Evolutionary conservation across 2,888 invertebrate species (phyloP), one percentile per base, ranked within the genome.

Genomic region (Mylabris sibirica): DNA sequence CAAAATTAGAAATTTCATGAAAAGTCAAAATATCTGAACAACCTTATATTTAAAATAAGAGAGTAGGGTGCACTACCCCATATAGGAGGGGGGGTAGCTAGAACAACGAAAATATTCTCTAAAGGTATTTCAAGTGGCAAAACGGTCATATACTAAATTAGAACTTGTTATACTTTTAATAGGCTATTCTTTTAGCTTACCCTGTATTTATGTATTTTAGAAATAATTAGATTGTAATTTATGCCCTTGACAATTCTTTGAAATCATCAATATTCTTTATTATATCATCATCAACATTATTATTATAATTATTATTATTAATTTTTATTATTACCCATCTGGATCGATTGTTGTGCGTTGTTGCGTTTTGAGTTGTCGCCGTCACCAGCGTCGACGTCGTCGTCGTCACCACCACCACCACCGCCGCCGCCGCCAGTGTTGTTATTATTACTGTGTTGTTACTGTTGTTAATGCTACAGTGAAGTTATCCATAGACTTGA

Each of bases 361-460:
- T 60, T n/a, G 59, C 41, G 67, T 64, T 72, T 71, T 72, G 74
- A 71, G 74, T 74, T 72, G 73, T 75, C 67, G 62, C 73, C 74
- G 73, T 66, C 66, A 64, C 66, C 72, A 66, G 60, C 62, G 65
- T 63, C 63, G 62, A 66, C 62, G 60, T 66, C 67, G 69, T 67
- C 62, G 68, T 64, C 41, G 22, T 68, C 65, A 67, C 66, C 66
- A 62, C 60, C 24, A 11, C 41, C 41, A 17, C 38, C 64, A 44
- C 41, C 60, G 35, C 67, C 63, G 65, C 64, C 67, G 60, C 63
- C 64, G 67, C 63, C 60, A 64, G 63, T 64, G 71, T 20, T 20
- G 49, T 49, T 20, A 22, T 20, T 20, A 20, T 49, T 20, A 22
- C 20, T 49, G 49, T 44, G 53, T 49, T 49, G 49, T 49, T 49